Conservation (phyloP, 1,140 invertebrate species). For the Cydia strobilella region DNA sequence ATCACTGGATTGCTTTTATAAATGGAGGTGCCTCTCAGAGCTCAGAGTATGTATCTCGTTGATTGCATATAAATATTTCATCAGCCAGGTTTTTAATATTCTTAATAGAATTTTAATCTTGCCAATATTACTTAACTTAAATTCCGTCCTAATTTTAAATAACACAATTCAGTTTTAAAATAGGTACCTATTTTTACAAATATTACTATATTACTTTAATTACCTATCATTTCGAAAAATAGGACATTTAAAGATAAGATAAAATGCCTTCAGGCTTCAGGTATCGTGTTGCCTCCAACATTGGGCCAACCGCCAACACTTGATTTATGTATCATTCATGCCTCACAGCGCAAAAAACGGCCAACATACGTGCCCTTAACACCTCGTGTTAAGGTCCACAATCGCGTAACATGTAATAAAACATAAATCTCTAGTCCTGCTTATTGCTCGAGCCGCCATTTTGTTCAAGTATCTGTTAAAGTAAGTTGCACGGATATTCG, state of each 20-base stretch:
- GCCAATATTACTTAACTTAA: too few species aligned
- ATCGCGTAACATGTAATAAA: not conserved
- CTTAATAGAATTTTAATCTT: too few species aligned
- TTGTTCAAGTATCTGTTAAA: slow-evolving; percentile 27
- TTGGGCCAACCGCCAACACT: not conserved
- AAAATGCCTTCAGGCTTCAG: not conserved
- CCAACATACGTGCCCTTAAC: slow-evolving; percentile 3
- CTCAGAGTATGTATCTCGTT: too few species aligned
- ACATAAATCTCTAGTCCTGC: slow-evolving; percentile 23
- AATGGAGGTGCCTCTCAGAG: too few species aligned
- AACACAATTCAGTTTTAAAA: too few species aligned
- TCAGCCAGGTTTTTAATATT: too few species aligned
- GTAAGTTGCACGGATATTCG: slow-evolving; percentile 15
- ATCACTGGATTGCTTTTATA: too few species aligned
- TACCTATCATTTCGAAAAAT: not conserved
- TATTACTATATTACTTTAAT: too few species aligned
- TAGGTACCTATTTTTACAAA: too few species aligned
- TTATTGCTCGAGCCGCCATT: slow-evolving; percentile 20
- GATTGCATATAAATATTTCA: too few species aligned
- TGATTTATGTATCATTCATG: slow-evolving; percentile 20
- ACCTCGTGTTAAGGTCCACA: not conserved
- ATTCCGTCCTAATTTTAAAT: too few species aligned
- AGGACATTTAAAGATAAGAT: not conserved
- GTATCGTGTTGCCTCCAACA: slow-evolving; percentile 1
- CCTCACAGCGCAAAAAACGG: slow-evolving; percentile 15